phyloP scores from a whole-genome alignment of 2,113 vertebrate species.

The Notechis scutatus region DNA sequence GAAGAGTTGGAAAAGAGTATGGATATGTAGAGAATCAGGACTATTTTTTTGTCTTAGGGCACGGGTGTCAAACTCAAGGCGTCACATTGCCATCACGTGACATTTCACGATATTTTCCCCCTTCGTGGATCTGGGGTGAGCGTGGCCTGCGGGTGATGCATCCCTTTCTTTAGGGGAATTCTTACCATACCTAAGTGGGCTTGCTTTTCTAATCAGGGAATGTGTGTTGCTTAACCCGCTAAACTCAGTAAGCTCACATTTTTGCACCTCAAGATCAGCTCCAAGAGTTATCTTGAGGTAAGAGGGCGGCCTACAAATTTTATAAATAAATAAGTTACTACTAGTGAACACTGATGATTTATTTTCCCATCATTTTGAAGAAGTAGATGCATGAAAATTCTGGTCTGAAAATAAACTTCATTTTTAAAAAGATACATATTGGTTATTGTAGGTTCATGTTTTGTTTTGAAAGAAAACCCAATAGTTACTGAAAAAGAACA shows the following conservation, averaged over 20 bases:
- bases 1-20: neutral
- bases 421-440: neutral
- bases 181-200: neutral
- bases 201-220: neutral
- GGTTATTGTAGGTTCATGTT: neutral
- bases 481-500: neutral
- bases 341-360: neutral
- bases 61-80: too few relatives aligned
- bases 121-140: too few relatives aligned
- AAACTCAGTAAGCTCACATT: neutral
- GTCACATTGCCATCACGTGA: too few relatives aligned
- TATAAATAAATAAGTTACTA: neutral
- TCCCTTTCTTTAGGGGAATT: neutral
- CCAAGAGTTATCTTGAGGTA: neutral
- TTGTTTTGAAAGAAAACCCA: neutral
- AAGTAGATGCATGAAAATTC: neutral
- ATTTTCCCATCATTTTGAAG: neutral
- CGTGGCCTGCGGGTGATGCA: too few relatives aligned
- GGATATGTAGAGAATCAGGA: neutral
- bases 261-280: neutral
- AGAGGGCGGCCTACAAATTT: neutral
- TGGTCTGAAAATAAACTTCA: neutral
- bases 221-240: neutral
- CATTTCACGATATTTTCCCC: too few relatives aligned
- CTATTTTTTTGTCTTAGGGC: neutral